A percentile compares a stretch with the other conserved stretches of the same genome.
Evolutionary conservation across 2,888 invertebrate species (phyloP).

Genomic region (Cephus pulcher): DNA sequence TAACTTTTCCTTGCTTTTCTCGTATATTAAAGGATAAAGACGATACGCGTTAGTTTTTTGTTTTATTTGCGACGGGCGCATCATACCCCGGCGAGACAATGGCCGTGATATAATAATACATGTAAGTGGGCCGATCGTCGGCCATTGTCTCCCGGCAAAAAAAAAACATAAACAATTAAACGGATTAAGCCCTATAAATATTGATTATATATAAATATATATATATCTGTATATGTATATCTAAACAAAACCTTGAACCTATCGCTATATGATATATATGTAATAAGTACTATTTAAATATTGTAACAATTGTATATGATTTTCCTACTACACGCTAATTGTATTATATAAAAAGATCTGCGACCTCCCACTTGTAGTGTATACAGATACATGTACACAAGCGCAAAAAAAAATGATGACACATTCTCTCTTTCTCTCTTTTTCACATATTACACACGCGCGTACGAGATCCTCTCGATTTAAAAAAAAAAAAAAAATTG

Average conservation of each 20-base stretch:
- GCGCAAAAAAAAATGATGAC: slow-evolving; percentile 20
- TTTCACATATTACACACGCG: slow-evolving; percentile 19
- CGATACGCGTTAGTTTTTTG: slow-evolving; percentile 3
- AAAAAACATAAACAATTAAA: not conserved
- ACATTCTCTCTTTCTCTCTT: slow-evolving; percentile 7
- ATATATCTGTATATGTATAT: slow-evolving; percentile 44
- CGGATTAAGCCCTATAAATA: slow-evolving; percentile 61
- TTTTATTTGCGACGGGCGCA: not conserved
- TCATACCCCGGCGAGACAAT: slow-evolving; percentile 2
- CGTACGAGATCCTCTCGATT: slow-evolving; percentile 27
- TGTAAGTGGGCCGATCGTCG: too few relatives aligned
- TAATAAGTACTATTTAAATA: slow-evolving; percentile 67
- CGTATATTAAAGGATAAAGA: not conserved
- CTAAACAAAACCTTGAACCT: slow-evolving; percentile 44
- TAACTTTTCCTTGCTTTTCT: not conserved
- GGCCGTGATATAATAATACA: too few relatives aligned
- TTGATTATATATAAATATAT: slow-evolving; percentile 51
- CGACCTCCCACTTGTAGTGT: slow-evolving; percentile 65
- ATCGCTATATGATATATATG: slow-evolving; percentile 62
- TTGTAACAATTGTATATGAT: slow-evolving; percentile 68
- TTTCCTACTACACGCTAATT: slow-evolving; percentile 66
- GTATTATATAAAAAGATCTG: slow-evolving; percentile 61
- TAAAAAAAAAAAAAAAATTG: too few relatives aligned
- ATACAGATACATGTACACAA: slow-evolving; percentile 47
- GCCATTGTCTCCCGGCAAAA: too few relatives aligned